Conservation (phyloP, 2,888 invertebrate genomes). For the Megaustenia siamemsis region DNA sequence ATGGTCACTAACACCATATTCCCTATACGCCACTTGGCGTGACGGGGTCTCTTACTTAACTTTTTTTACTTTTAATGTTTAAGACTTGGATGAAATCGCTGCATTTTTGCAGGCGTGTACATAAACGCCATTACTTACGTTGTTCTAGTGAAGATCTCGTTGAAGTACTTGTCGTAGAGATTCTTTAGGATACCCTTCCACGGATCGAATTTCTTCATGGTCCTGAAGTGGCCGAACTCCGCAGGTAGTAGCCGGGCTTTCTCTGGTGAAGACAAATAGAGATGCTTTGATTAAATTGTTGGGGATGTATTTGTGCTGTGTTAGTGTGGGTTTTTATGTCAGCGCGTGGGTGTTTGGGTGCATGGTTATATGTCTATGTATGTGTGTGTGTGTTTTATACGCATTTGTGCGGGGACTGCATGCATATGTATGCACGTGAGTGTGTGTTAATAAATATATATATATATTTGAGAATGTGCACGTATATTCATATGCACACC, state of each 20-base stretch:
- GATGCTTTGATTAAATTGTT: background rate
- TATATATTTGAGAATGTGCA: too few species aligned
- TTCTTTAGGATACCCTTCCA: slow-evolving; percentile 88
- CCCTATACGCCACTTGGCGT: too few species aligned
- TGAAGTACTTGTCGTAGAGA: slow-evolving; percentile 80
- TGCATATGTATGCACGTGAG: too few species aligned
- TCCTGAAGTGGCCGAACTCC: slow-evolving; percentile 83
- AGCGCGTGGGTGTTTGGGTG: too few species aligned
- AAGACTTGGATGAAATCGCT: too few species aligned
- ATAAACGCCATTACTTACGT: slow-evolving; percentile 71
- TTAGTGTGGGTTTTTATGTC: background rate
- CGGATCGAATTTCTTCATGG: slow-evolving; percentile 88
- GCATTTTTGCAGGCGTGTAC: too few species aligned
- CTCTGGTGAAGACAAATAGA: slow-evolving; percentile 64
- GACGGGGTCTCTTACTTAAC: too few species aligned
- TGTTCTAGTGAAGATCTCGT: slow-evolving; percentile 69
- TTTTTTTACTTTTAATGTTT: too few species aligned
- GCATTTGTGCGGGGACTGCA: too few species aligned
- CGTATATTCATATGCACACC: too few species aligned
- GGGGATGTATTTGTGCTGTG: background rate
- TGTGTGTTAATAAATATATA: too few species aligned
- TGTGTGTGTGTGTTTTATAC: background rate
- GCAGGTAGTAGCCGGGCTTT: slow-evolving; percentile 86
- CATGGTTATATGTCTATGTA: background rate
- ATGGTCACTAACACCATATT: too few species aligned